phyloP scores from a whole-genome alignment of 2,888 invertebrate genomes.

The Margaritifera margaritifera region DNA sequence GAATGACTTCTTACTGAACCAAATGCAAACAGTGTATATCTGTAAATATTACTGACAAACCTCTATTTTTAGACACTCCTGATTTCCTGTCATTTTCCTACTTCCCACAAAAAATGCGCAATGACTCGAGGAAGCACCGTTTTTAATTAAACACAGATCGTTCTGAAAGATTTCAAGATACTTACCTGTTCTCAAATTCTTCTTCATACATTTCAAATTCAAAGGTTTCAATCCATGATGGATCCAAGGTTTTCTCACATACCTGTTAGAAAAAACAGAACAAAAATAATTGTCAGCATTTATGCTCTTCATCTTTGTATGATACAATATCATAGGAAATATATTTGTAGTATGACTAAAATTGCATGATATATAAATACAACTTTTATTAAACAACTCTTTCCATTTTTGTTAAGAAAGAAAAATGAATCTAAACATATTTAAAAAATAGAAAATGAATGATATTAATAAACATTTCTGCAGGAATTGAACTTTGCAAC shows the following conservation, averaged over 20 bases:
- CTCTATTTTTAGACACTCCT: not conserved
- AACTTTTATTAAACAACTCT: no score
- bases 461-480: no score
- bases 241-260: constrained; percentile 50
- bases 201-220: constrained; percentile 60
- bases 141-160: not conserved
- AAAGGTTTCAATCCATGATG: constrained; percentile 66
- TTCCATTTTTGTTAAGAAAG: no score
- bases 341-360: no score
- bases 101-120: not conserved
- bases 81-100: not conserved
- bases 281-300: not conserved
- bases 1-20: not conserved
- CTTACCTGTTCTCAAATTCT: constrained; percentile 61
- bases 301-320: no score
- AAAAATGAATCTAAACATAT: no score
- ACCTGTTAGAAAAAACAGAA: constrained; percentile 34
- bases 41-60: not conserved
- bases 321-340: no score
- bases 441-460: no score
- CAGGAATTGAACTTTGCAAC: no score
- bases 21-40: not conserved
- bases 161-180: not conserved
- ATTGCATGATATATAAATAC: no score
- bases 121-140: not conserved